Conservation (phyloP, 2,888 invertebrate species). For the Blera fallax region DNA sequence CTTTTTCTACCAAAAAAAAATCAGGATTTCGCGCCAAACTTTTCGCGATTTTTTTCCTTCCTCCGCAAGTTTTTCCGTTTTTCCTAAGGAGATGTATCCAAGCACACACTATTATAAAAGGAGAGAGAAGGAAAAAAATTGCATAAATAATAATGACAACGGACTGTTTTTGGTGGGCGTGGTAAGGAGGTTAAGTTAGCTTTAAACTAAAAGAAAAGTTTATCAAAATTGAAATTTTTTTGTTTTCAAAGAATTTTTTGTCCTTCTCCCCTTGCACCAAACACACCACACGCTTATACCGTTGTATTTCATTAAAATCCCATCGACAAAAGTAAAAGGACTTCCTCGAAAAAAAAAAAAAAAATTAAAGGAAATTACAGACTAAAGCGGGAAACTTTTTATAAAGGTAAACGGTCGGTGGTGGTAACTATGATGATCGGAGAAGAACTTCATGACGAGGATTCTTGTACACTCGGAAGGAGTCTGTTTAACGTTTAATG, state of each 20-base stretch:
- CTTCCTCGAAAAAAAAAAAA: not conserved
- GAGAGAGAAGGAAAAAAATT: not conserved
- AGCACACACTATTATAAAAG: not conserved
- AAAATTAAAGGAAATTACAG: not conserved
- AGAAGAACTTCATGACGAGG: not conserved
- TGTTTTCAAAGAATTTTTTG: not conserved
- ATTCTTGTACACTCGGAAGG: not conserved
- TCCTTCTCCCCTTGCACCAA: not conserved
- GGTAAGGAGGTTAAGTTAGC: not conserved
- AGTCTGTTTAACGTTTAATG: not conserved
- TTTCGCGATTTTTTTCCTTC: not conserved
- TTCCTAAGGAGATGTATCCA: not conserved
- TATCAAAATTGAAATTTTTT: constrained; percentile 19
- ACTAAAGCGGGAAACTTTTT: not conserved
- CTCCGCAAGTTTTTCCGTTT: not conserved
- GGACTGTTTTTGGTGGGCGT: not conserved
- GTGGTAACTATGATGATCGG: not conserved
- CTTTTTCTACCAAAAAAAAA: not conserved
- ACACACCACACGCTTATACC: not conserved
- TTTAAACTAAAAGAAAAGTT: constrained; percentile 37
- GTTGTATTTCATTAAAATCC: not conserved
- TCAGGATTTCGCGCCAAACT: constrained; percentile 14
- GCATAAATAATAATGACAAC: constrained; percentile 13
- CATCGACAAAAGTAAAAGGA: not conserved
- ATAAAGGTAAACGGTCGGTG: not conserved